Evolutionary conservation across 2,113 vertebrate genomes (phyloP).

Genomic region (Apteryx mantelli): DNA sequence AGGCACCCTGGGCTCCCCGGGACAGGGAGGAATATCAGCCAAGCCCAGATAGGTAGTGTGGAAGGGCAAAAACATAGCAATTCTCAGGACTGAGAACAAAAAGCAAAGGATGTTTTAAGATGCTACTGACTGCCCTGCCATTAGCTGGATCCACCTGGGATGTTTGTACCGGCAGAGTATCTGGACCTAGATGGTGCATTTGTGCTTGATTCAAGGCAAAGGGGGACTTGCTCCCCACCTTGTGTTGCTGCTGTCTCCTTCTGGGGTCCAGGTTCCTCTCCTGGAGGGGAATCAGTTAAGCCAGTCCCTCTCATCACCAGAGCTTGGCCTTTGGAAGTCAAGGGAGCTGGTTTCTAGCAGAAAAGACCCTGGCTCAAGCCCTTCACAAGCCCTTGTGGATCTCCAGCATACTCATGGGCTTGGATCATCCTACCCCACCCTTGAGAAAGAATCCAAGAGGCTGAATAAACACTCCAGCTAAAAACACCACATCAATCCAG

Average conservation of each 20-base stretch:
- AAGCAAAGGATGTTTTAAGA: background rate
- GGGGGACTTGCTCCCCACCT: background rate
- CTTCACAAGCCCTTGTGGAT: background rate
- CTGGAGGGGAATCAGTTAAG: background rate
- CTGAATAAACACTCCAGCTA: slow-evolving; percentile 40
- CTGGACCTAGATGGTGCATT: background rate
- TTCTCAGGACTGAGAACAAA: background rate
- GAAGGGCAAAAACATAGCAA: background rate
- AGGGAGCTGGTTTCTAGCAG: background rate
- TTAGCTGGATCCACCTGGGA: background rate
- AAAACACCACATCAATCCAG: background rate
- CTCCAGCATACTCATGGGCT: background rate
- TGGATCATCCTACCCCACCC: slow-evolving; percentile 19
- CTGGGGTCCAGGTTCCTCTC: background rate
- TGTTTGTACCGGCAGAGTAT: background rate
- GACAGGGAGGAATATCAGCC: background rate
- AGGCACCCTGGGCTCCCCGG: background rate
- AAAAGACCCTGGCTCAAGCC: background rate
- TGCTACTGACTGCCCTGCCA: background rate
- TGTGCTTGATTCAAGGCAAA: background rate
- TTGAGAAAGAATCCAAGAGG: slow-evolving; percentile 43
- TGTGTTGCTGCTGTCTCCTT: background rate
- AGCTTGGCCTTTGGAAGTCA: background rate
- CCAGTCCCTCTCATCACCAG: background rate
- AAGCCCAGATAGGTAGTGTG: background rate